Conservation (phyloP, 2,797 vertebrate genomes). For the Ceyx erithaca region DNA sequence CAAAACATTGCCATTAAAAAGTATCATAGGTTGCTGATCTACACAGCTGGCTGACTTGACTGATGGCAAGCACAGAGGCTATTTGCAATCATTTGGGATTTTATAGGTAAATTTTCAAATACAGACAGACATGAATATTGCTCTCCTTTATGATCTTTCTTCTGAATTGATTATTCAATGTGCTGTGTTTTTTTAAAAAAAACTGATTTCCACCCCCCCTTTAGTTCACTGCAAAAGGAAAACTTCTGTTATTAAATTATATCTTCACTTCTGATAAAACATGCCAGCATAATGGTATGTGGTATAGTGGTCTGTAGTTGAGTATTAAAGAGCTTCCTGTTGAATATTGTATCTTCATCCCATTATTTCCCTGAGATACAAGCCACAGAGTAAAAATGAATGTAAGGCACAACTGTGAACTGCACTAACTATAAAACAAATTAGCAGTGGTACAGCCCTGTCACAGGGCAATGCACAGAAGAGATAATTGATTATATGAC, state of each 20-base stretch:
- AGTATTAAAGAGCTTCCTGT: conserved; percentile 3
- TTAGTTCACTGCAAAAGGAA: neutral
- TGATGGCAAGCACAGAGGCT: neutral
- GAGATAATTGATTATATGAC: conserved; percentile 34
- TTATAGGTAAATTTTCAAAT: neutral
- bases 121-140: neutral
- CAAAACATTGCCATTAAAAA: neutral
- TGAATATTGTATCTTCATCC: neutral
- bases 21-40: neutral
- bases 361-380: neutral
- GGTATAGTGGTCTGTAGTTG: neutral
- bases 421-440: conserved; percentile 41
- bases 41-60: neutral
- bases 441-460: neutral
- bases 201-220: neutral
- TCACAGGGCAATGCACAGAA: neutral
- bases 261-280: conserved; percentile 21
- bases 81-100: neutral
- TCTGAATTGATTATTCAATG: neutral
- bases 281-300: neutral
- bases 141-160: conserved; percentile 5
- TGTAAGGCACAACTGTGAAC: neutral
- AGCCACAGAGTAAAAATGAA: neutral
- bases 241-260: conserved; percentile 13
- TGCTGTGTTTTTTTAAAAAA: neutral